Conservation (phyloP, 2,113 vertebrate genomes). For the Agapornis roseicollis region DNA sequence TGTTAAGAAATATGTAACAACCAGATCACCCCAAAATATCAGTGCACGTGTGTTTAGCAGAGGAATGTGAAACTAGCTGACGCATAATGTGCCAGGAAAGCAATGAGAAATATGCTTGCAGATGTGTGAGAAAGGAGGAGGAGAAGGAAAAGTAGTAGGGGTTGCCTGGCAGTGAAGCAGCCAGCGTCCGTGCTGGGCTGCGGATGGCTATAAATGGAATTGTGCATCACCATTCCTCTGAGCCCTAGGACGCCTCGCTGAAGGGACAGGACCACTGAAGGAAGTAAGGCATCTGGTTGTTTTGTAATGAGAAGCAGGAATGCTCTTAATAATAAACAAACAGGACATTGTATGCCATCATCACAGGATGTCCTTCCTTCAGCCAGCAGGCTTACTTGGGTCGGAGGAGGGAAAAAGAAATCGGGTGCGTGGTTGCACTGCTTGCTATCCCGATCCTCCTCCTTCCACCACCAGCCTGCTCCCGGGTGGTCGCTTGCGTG, state of each 20-base stretch:
- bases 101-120: background rate
- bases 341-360: slow-evolving; percentile 87
- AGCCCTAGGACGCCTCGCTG: slow-evolving; percentile 63
- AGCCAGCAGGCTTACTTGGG: slow-evolving; percentile 66
- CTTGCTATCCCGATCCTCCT: slow-evolving; percentile 15
- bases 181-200: background rate
- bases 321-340: slow-evolving; percentile 87
- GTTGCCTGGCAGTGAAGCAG: slow-evolving; percentile 9
- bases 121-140: background rate
- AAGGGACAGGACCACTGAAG: slow-evolving; percentile 75
- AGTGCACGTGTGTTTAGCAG: background rate
- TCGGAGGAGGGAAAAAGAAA: slow-evolving; percentile 38
- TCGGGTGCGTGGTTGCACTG: slow-evolving; percentile 6
- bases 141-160: slow-evolving; percentile 55
- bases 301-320: slow-evolving; percentile 86
- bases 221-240: slow-evolving; percentile 66
- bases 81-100: background rate
- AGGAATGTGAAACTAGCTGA: slow-evolving; percentile 49
- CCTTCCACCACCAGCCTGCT: background rate
- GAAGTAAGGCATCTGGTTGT: slow-evolving; percentile 82
- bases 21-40: background rate
- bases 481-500: background rate
- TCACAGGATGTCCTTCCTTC: slow-evolving; percentile 93
- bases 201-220: slow-evolving; percentile 71
- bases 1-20: background rate